A percentile compares a stretch with the other conserved stretches of the same genome.
phyloP scores from a whole-genome alignment of 2,797 vertebrate genomes.

The Iguana delicatissima region DNA sequence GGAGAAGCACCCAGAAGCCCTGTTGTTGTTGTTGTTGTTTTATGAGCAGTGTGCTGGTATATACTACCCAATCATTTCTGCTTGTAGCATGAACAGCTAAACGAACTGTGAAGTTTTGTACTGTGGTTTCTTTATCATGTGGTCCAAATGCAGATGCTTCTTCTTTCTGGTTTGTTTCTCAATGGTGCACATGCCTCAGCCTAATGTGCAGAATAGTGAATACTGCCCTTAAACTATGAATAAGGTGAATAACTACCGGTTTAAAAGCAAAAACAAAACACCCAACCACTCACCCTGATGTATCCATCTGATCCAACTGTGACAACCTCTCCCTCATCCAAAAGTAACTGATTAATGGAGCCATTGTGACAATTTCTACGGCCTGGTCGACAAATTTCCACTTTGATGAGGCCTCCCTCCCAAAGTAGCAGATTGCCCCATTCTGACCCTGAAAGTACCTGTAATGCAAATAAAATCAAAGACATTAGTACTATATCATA shows the following conservation, averaged over 20 bases:
- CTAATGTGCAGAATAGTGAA: neutral
- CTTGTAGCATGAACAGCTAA: too few species aligned
- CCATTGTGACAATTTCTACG: constrained; percentile 87
- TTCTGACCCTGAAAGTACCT: constrained; percentile 94
- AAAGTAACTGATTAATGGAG: constrained; percentile 85
- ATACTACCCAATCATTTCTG: too few species aligned
- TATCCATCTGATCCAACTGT: constrained; percentile 90
- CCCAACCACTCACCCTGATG: constrained; percentile 84
- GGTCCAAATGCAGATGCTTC: too few species aligned
- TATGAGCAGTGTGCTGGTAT: too few species aligned
- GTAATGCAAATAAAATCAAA: constrained; percentile 47
- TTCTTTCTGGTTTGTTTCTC: too few species aligned
- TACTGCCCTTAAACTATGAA: neutral
- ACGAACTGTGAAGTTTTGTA: too few species aligned
- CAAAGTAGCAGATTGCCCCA: constrained; percentile 97
- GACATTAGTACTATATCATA: constrained; percentile 8
- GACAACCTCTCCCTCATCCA: constrained; percentile 91
- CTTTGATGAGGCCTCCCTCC: constrained; percentile 91
- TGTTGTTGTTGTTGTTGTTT: too few species aligned
- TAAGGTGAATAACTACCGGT: neutral
- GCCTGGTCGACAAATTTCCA: constrained; percentile 86
- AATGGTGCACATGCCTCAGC: neutral
- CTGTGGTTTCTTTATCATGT: too few species aligned
- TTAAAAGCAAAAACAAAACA: neutral
- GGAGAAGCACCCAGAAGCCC: too few species aligned